Evolutionary conservation across 1,140 invertebrate species (phyloP), one percentile per base, ranked within the genome.

Genomic region (Bathynomus jamesi): DNA sequence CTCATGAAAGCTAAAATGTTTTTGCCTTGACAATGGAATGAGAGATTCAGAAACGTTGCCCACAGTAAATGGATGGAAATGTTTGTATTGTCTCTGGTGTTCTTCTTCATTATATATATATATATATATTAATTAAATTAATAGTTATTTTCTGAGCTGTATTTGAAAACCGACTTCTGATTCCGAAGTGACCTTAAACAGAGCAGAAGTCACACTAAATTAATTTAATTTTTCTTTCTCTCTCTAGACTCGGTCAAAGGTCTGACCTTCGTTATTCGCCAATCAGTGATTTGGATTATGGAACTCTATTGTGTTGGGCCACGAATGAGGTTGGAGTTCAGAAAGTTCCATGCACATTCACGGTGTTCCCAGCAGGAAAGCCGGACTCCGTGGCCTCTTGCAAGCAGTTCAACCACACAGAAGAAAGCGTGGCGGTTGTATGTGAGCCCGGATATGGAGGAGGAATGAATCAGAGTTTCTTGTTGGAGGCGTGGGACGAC

Each of bases 291-390:
- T 72, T 79, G 29, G 81, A 82, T 74, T 82, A 81, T 76, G 81
- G 81, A 11, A 80, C 70, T 87, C 65, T 84, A 2, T 78, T 88
- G 13, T 92, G 90, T 80, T 89, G 89, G 83, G 91, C 89, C 3
- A 85, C 87, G 70, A 94, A 93, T 80, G 85, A 87, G 74, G 88
- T 92, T 67, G 91, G 91, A 62, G 84, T 84, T 21, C 91, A 93
- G 80, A 80, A 86, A 61, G 85, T 87, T 61, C 91, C 91, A 5
- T 93, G 91, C 80, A 85, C 91, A 76, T 93, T 91, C 81, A 90
- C 91, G 80, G 87, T 93, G 28, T 91, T 94, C 68, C 90, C 92
- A 28, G 92, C 92, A 79, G 89, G 91, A 91, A 82, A 86, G 67
- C 80, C 76, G 0, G 67, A 78, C 74, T 40, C 70, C 10, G 71